Evolutionary conservation across 2,888 invertebrate species (phyloP).

Genomic region (Acanthacorydalis orientalis): DNA sequence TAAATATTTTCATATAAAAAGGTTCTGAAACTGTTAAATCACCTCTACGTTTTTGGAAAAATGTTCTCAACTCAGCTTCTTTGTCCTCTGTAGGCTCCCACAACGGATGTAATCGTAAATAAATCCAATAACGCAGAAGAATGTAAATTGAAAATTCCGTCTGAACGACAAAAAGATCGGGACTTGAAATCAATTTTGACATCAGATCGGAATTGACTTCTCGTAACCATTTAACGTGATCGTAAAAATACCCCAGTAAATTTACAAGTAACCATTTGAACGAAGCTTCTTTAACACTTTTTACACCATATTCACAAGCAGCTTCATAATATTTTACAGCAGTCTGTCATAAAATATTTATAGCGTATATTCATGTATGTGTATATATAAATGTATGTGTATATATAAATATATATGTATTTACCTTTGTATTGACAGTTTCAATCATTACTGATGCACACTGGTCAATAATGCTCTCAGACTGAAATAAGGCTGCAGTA

Average conservation of each 20-base stretch:
- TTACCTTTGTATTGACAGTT: conserved; percentile 46
- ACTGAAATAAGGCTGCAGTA: conserved; percentile 55
- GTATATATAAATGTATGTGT: no score
- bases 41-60: conserved; percentile 27
- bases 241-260: conserved; percentile 40
- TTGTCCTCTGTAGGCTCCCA: conserved; percentile 21
- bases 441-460: conserved; percentile 59
- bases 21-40: conserved; percentile 2
- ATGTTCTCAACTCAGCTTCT: conserved; percentile 21
- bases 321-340: conserved; percentile 51
- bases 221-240: conserved; percentile 35
- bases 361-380: neutral
- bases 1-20: neutral
- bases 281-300: conserved; percentile 40
- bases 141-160: conserved; percentile 63
- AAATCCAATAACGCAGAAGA: conserved; percentile 52
- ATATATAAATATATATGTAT: conserved; percentile 2
- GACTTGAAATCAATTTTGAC: conserved; percentile 41
- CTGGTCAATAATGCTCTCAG: conserved; percentile 56
- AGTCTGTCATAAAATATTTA: conserved; percentile 31
- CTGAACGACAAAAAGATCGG: conserved; percentile 55
- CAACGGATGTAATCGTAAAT: conserved; percentile 30
- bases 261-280: conserved; percentile 55
- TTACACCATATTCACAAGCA: conserved; percentile 47
- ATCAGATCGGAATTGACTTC: conserved; percentile 49